These are phyloP conservation scores for Ophion ventricosus DNA, from an alignment of 2,888 invertebrate genomes.

Conservation along the genomic window DNA sequence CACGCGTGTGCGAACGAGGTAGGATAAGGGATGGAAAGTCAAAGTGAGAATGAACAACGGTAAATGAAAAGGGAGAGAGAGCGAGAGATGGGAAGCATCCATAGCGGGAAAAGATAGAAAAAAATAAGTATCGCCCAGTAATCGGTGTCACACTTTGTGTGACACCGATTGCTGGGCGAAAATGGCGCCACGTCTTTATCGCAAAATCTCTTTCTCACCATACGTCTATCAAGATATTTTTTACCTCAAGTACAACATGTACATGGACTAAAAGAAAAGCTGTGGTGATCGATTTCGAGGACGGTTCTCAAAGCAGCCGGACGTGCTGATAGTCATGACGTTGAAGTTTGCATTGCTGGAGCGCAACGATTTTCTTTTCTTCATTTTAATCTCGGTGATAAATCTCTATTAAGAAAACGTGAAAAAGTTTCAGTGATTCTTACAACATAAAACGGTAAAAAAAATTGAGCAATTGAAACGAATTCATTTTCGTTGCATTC, in stretches of 20 bases:
- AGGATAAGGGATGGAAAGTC: slow-evolving; percentile 57
- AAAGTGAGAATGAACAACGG: slow-evolving; percentile 60
- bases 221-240: background rate
- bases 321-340: no score
- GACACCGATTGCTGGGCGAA: slow-evolving; percentile 74
- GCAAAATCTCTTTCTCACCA: slow-evolving; percentile 33
- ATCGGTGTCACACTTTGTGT: slow-evolving; percentile 55
- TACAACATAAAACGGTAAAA: no score
- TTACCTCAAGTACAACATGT: background rate
- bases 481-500: no score
- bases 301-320: no score
- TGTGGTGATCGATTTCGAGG: no score
- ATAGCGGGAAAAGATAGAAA: slow-evolving; percentile 24
- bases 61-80: slow-evolving; percentile 37
- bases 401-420: no score
- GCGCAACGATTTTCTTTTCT: no score
- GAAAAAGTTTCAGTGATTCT: no score
- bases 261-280: no score
- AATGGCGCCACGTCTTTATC: slow-evolving; percentile 71
- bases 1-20: slow-evolving; percentile 42
- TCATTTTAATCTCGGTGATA: no score
- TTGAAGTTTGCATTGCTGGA: no score
- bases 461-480: no score
- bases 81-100: slow-evolving; percentile 25
- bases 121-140: slow-evolving; percentile 12